A percentile compares a stretch with the other conserved stretches of the same genome.
These are phyloP conservation scores for Astropecten irregularis DNA, from an alignment of 53 echinoderm and acorn worm species.

Conservation along the genomic window DNA sequence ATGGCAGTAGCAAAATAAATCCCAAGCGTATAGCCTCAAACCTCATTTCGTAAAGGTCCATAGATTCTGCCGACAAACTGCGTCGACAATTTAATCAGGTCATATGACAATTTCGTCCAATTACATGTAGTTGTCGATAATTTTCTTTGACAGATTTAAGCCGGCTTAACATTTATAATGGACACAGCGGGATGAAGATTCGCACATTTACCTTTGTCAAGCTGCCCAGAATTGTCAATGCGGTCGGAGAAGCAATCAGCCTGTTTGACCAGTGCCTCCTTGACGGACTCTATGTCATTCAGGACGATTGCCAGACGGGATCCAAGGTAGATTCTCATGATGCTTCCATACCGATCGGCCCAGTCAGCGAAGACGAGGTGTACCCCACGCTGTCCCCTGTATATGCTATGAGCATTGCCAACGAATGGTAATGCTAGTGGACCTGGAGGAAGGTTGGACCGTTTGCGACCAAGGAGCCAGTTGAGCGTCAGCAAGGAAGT, in stretches of 20 bases:
- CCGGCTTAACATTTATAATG: no score
- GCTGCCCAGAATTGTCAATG: no score
- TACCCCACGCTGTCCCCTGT: neutral
- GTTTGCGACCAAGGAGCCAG: neutral
- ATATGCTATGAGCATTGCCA: neutral
- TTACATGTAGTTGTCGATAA: no score
- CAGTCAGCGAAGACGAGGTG: neutral
- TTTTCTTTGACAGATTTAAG: no score
- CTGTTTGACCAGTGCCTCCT: conserved; percentile 53
- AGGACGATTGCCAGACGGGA: conserved; percentile 23
- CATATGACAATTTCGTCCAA: no score
- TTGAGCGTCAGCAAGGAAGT: neutral
- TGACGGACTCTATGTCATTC: conserved; percentile 6
- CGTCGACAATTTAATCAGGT: no score
- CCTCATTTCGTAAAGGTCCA: no score
- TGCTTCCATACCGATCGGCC: conserved; percentile 1
- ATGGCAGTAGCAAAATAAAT: no score
- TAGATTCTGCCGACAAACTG: no score
- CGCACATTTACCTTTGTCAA: no score
- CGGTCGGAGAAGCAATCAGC: conserved; percentile 41
- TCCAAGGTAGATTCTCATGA: neutral
- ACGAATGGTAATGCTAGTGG: neutral
- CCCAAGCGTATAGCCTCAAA: no score
- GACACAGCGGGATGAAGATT: no score
- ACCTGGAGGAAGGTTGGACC: conserved; percentile 21